phyloP scores from a whole-genome alignment of 2,797 vertebrate genomes.

The Acanthurus lineatus region DNA sequence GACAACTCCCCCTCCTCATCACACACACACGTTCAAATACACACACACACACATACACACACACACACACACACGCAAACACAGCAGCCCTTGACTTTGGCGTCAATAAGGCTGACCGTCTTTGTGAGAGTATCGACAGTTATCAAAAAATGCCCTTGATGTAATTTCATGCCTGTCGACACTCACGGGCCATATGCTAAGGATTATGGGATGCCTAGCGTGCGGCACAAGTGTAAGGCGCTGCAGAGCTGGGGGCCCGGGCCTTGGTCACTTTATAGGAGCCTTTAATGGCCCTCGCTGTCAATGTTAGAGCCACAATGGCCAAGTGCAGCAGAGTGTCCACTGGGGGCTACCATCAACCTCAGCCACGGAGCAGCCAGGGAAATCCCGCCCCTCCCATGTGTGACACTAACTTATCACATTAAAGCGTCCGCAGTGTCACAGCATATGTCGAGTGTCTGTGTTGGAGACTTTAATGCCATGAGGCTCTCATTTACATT shows the following conservation, averaged over 20 bases:
- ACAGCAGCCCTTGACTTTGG: conserved; percentile 85
- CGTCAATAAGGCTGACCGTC: conserved; percentile 90
- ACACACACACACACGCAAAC: conserved; percentile 49
- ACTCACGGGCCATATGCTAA: conserved; percentile 88
- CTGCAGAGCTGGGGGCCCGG: conserved; percentile 68
- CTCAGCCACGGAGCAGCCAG: conserved; percentile 60
- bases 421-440: conserved; percentile 71
- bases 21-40: conserved; percentile 30
- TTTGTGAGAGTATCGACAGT: conserved; percentile 93
- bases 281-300: conserved; percentile 71
- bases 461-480: conserved; percentile 67
- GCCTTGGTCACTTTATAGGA: conserved; percentile 77
- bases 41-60: conserved; percentile 51
- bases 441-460: conserved; percentile 75
- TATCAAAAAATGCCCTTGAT: conserved; percentile 99
- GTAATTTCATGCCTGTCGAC: conserved; percentile 94
- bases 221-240: conserved; percentile 75
- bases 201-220: conserved; percentile 86
- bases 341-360: conserved; percentile 76
- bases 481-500: conserved; percentile 68
- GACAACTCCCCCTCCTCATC: conserved; percentile 68
- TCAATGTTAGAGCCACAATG: conserved; percentile 60
- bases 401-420: conserved; percentile 71
- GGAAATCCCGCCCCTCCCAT: conserved; percentile 69
- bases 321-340: conserved; percentile 73